Percentiles rank a stretch among this genome's conserved stretches.
Conservation (phyloP, 2,113 vertebrate species). For the Dermatemys mawii region DNA sequence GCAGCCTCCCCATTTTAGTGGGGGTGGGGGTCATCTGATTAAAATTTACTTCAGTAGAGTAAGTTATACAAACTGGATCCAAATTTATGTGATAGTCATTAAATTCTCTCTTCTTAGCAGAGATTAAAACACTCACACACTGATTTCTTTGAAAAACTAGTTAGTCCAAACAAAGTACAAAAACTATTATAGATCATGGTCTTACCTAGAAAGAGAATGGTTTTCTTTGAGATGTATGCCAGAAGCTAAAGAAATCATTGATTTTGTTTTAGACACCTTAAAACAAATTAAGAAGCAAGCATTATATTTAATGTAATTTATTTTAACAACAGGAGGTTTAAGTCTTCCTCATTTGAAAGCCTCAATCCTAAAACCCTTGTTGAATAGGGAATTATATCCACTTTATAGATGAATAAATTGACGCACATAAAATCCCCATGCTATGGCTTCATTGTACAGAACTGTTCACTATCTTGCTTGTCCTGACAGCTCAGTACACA, state of each 20-base stretch:
- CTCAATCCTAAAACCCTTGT: neutral
- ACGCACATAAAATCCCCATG: neutral
- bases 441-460: neutral
- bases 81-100: neutral
- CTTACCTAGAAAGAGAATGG: slow-evolving; percentile 62
- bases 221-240: slow-evolving; percentile 32
- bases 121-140: neutral
- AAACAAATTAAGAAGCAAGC: neutral
- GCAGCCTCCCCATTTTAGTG: neutral
- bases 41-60: neutral
- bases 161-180: neutral
- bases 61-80: neutral
- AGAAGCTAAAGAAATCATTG: slow-evolving; percentile 46
- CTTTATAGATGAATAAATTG: neutral
- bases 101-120: neutral
- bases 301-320: no score
- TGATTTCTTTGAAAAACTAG: neutral
- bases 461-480: neutral
- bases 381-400: neutral
- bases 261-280: slow-evolving; percentile 72
- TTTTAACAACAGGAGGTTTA: no score
- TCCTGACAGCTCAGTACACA: neutral
- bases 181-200: neutral
- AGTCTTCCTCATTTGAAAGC: no score
- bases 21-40: neutral